phyloP scores from a whole-genome alignment of 2,888 invertebrate species.

The Erynnis tages region DNA sequence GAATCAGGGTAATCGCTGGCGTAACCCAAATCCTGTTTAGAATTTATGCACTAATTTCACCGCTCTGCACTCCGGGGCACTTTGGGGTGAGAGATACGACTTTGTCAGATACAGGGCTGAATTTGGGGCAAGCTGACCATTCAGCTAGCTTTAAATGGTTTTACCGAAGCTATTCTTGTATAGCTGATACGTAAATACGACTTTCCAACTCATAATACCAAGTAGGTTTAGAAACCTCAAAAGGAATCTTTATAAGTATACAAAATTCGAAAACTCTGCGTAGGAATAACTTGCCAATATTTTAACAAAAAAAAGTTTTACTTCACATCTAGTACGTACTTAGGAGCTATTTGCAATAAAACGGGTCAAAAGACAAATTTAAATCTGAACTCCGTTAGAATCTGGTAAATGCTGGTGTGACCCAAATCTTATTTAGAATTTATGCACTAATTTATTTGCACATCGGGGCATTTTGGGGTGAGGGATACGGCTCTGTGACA shows the following conservation, averaged over 20 bases:
- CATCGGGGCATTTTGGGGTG: conserved; percentile 39
- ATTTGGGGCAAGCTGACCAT: conserved; percentile 39
- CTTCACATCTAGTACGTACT: too few relatives aligned
- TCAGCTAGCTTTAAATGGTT: conserved; percentile 30
- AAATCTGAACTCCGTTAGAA: conserved; percentile 13
- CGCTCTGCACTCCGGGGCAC: conserved; percentile 42
- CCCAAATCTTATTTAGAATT: conserved; percentile 48
- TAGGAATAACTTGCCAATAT: not conserved
- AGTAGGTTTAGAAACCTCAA: too few relatives aligned
- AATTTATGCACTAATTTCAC: conserved; percentile 62
- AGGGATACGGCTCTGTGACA: conserved; percentile 51
- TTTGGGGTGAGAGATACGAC: conserved; percentile 40
- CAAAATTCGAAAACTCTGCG: too few relatives aligned
- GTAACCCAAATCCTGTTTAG: conserved; percentile 42
- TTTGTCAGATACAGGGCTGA: conserved; percentile 49
- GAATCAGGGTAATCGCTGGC: conserved; percentile 5
- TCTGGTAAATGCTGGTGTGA: conserved; percentile 27
- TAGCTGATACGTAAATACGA: too few relatives aligned
- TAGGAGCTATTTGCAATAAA: too few relatives aligned
- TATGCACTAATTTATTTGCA: conserved; percentile 58
- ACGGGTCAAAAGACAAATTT: not conserved
- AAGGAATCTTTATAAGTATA: too few relatives aligned
- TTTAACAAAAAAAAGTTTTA: not conserved
- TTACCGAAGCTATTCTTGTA: conserved; percentile 43
- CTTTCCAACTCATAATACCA: too few relatives aligned